Percentiles rank a stretch among this genome's conserved stretches.
Evolutionary conservation across 2,797 vertebrate genomes (phyloP).

Genomic region (Acanthurus leucopareius): DNA sequence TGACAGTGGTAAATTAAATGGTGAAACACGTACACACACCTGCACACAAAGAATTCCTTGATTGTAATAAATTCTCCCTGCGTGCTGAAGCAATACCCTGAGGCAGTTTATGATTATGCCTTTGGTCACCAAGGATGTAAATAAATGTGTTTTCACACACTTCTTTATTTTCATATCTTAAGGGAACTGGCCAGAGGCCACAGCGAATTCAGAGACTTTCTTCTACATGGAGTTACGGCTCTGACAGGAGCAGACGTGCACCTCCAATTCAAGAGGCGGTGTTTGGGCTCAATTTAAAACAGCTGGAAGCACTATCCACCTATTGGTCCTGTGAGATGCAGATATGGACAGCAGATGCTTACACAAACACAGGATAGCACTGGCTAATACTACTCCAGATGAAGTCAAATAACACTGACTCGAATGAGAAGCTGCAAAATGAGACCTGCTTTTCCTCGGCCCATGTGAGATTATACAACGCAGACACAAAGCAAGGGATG

Average conservation of each 20-base stretch:
- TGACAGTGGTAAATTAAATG: slow-evolving; percentile 50
- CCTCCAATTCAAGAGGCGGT: slow-evolving; percentile 33
- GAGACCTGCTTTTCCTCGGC: not conserved
- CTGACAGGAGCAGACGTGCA: slow-evolving; percentile 19
- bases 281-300: slow-evolving; percentile 35
- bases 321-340: slow-evolving; percentile 40
- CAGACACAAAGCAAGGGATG: slow-evolving; percentile 5
- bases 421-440: slow-evolving; percentile 13
- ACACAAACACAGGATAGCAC: not conserved
- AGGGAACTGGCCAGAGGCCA: slow-evolving; percentile 9
- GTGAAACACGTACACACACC: slow-evolving; percentile 4
- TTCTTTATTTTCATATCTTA: slow-evolving; percentile 47
- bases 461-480: slow-evolving; percentile 14
- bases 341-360: slow-evolving; percentile 30
- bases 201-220: slow-evolving; percentile 23
- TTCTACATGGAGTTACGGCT: slow-evolving; percentile 33
- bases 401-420: slow-evolving; percentile 2
- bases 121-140: slow-evolving; percentile 50
- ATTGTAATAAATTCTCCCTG: slow-evolving; percentile 45
- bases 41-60: not conserved
- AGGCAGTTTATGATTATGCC: slow-evolving; percentile 52
- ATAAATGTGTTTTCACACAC: slow-evolving; percentile 56
- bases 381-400: not conserved
- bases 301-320: slow-evolving; percentile 40
- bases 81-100: slow-evolving; percentile 32